Percentiles rank a stretch among this genome's conserved stretches.
Evolutionary conservation across 2,113 vertebrate species (phyloP).

Genomic region (Rhinolophus ferrumequinum): DNA sequence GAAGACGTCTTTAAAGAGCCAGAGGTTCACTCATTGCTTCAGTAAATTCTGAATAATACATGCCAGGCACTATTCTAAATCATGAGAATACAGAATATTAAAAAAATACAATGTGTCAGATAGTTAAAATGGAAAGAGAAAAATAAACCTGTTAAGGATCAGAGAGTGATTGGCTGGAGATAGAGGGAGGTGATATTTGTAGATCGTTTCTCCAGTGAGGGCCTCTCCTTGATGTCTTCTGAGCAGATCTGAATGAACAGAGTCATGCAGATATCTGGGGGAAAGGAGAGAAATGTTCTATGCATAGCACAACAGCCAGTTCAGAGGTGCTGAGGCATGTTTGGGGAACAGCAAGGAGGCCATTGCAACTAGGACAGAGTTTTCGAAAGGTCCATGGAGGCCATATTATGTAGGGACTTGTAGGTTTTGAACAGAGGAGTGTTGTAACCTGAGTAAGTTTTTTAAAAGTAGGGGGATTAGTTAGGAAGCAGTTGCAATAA

Average conservation of each 20-base stretch:
- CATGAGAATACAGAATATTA: background rate
- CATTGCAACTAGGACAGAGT: background rate
- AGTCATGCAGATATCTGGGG: too few species aligned
- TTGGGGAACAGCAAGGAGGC: background rate
- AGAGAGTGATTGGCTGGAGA: background rate
- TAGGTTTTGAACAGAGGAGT: background rate
- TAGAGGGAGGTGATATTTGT: background rate
- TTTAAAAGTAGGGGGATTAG: background rate
- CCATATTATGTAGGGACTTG: background rate
- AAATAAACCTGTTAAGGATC: background rate
- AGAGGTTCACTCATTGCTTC: background rate
- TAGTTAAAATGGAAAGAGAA: background rate
- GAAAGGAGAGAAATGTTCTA: background rate
- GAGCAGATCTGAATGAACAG: background rate
- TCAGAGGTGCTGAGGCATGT: background rate
- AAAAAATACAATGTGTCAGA: background rate
- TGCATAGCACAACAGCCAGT: background rate
- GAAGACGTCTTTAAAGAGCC: background rate
- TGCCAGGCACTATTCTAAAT: background rate
- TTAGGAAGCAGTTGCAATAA: background rate
- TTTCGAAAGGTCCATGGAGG: background rate
- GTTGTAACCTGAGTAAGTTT: background rate
- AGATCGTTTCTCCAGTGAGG: background rate
- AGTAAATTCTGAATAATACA: background rate
- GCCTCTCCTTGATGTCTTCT: background rate